phyloP scores from a whole-genome alignment of 2,113 vertebrate genomes.

The Pluvianellus socialis region DNA sequence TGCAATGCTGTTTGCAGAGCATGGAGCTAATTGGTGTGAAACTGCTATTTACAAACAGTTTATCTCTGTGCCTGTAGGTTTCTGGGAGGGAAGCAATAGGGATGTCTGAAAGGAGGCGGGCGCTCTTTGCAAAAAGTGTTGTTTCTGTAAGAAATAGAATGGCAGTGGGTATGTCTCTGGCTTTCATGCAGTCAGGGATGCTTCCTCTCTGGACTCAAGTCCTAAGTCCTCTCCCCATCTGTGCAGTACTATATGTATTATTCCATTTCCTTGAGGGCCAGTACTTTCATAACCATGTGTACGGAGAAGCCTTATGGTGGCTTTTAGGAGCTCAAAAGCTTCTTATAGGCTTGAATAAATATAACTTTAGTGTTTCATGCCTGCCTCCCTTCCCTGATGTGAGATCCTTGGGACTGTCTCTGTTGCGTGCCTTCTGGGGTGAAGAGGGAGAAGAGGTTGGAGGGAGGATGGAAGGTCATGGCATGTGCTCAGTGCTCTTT shows the following conservation, averaged over 20 bases:
- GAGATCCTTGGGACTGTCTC: not conserved
- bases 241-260: not conserved
- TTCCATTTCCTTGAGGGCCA: not conserved
- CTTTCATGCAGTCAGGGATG: not conserved
- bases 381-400: not conserved
- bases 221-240: not conserved
- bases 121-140: not conserved
- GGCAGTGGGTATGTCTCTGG: not conserved
- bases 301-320: not conserved
- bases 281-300: not conserved
- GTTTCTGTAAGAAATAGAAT: not conserved
- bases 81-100: not conserved
- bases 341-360: not conserved
- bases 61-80: constrained; percentile 23
- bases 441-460: not conserved
- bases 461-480: not conserved
- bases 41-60: constrained; percentile 35
- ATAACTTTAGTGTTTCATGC: not conserved
- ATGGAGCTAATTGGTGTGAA: constrained; percentile 57
- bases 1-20: not conserved
- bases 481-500: not conserved
- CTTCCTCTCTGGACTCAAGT: not conserved
- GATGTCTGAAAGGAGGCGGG: not conserved
- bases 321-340: not conserved
- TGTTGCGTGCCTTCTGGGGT: not conserved